Evolutionary conservation across 2,888 invertebrate genomes (phyloP), one percentile per base, ranked within the genome.

Genomic region (Conomelus anceps): DNA sequence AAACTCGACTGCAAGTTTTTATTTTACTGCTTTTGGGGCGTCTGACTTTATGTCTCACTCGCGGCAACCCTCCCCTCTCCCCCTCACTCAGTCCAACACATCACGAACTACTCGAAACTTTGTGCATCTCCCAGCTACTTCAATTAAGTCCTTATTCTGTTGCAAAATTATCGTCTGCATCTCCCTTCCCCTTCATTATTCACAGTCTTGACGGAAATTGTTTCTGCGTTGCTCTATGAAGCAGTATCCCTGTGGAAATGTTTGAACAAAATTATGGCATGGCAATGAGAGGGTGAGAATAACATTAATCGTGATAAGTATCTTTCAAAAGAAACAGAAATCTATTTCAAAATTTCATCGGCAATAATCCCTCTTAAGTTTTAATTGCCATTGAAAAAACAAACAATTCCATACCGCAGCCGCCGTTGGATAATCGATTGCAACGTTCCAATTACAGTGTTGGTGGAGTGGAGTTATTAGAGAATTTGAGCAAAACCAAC

Each of bases 31-130:
- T 63, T 20, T n/a, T 63, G n/a, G n/a, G 63, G 63, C n/a, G 63
- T 1, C 26, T 26, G 26, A 26, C 26, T 26, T 26, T 11, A 26
- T n/a, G n/a, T n/a, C 63, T n/a, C n/a, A 20, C 26, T 3, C 63
- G n/a, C n/a, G n/a, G n/a, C n/a, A n/a, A n/a, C 88, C 22, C 88
- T 88, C 89, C 89, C 89, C 88, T 84, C 84, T 87, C 34, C 88
- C 26, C 26, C 88, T 29, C 86, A 84, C 63, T 88, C 24, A 86
- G 89, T 88, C 23, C 23, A 29, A 24, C 24, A 87, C n/a, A 13
- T 24, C 85, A 89, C 84, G 23, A 26, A 88, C 85, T 89, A 63
- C 63, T 63, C 63, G 63, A 63, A 63, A 63, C 63, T 63, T 63
- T n/a, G 63, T 63, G 63, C 63, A n/a, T 63, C 63, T 63, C 63